Evolutionary conservation across 2,113 vertebrate genomes (phyloP), one percentile per base, ranked within the genome.

Genomic region (Oostethus manadensis): DNA sequence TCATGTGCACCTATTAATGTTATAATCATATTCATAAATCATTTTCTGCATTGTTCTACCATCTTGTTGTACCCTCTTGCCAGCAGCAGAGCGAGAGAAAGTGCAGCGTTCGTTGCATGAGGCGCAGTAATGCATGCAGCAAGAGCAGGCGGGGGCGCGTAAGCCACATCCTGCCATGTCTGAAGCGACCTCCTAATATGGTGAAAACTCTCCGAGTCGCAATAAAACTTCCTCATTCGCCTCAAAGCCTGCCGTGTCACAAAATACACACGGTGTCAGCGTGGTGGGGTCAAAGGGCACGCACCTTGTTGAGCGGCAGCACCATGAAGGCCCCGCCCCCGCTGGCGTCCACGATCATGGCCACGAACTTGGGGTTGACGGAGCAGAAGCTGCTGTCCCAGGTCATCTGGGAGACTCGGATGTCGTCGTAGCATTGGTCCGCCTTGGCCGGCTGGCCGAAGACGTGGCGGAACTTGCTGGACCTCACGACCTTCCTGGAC

Each of bases 351-450:
- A 94, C 93, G 38, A 95, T 93, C 80, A 95, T 92, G 85, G 93
- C 92, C 84, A 95, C 83, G 20, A 95, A 95, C 64, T 93, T 94
- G 64, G 94, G 94, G 87, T 95, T 95, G 50, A 94, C 92, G 0
- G 92, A 69, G 66, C 94, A 95, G 87, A 95, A 95, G 78, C 91
- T 92, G 77, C 93, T 93, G 85, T 95, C 94, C 94, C 93, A 95
- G 48, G 94, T 95, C 88, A 92, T 94, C 87, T 94, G 93, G 26
- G 94, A 94, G 77, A 95, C 93, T 0, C 93, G 86, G 68, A 95
- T 93, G 71, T 95, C 94, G 53, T 95, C 94, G 60, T 95, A 95
- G 79, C 94, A 94, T 67, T 94, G 94, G 79, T 95, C 94, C 0
- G 91, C 85, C 78, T 95, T 95, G 65, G 89, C 73, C 0, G 80